These are phyloP conservation scores for Tichodroma muraria DNA, from an alignment of 2,113 vertebrate species.

Conservation along the genomic window DNA sequence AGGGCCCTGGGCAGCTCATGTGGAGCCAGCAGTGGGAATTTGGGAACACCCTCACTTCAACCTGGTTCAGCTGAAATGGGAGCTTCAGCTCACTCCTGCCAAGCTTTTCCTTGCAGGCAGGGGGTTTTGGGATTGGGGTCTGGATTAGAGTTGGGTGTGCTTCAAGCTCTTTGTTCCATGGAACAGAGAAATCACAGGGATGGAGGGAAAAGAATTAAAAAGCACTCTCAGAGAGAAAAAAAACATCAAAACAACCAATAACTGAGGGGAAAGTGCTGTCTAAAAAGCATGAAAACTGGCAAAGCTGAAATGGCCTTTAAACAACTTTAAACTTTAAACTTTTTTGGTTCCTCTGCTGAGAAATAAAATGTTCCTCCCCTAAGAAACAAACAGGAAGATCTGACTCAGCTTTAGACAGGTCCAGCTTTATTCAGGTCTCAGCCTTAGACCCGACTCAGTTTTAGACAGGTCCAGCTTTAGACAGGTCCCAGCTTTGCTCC, in stretches of 20 bases:
- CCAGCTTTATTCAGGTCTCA: accelerated
- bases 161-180: neutral
- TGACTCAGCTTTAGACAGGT: neutral
- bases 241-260: neutral
- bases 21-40: neutral
- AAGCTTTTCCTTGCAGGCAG: neutral
- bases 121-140: neutral
- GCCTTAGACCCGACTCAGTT: neutral
- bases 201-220: neutral
- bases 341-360: neutral
- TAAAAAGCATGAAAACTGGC: neutral
- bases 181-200: neutral
- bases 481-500: neutral
- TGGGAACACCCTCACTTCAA: neutral
- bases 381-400: neutral
- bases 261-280: neutral
- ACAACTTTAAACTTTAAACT: no score
- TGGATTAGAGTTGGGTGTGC: neutral
- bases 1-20: neutral
- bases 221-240: neutral
- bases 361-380: neutral
- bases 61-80: neutral
- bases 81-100: neutral
- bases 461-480: neutral
- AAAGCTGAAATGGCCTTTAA: neutral